phyloP scores from a whole-genome alignment of 2,113 vertebrate species.

The Psammodynastes pulverulentus region DNA sequence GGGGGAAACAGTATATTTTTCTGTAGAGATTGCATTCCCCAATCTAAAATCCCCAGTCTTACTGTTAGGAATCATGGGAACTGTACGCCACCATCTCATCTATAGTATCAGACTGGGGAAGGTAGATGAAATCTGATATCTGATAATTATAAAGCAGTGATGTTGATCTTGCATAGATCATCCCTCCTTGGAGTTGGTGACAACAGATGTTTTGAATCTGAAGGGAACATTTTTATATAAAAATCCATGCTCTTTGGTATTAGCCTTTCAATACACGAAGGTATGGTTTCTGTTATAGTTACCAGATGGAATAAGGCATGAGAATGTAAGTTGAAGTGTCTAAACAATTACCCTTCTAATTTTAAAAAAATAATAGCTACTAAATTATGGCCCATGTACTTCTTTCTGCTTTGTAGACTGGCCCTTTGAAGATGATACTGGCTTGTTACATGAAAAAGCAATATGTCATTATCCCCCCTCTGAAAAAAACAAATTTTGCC shows the following conservation, averaged over 20 bases:
- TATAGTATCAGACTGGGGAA: neutral
- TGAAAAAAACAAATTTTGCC: constrained; percentile 51
- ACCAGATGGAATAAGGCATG: constrained; percentile 14
- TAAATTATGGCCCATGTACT: constrained; percentile 51
- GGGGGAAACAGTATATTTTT: neutral
- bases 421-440: constrained; percentile 53
- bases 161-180: constrained; percentile 5
- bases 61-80: neutral
- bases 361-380: constrained; percentile 47
- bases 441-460: constrained; percentile 11
- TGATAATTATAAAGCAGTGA: neutral
- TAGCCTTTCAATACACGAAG: constrained; percentile 16
- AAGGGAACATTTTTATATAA: constrained; percentile 3
- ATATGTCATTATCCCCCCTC: constrained; percentile 53
- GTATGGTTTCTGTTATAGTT: constrained; percentile 28
- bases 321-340: constrained; percentile 41
- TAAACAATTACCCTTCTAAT: constrained; percentile 57
- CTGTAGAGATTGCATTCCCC: neutral
- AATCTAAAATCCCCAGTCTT: neutral
- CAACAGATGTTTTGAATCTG: constrained; percentile 13
- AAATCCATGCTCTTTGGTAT: neutral
- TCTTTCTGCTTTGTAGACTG: constrained; percentile 42
- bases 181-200: neutral
- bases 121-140: neutral
- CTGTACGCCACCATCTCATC: neutral